Evolutionary conservation across 2,888 invertebrate genomes (phyloP).

Genomic region (Tillus elongatus): DNA sequence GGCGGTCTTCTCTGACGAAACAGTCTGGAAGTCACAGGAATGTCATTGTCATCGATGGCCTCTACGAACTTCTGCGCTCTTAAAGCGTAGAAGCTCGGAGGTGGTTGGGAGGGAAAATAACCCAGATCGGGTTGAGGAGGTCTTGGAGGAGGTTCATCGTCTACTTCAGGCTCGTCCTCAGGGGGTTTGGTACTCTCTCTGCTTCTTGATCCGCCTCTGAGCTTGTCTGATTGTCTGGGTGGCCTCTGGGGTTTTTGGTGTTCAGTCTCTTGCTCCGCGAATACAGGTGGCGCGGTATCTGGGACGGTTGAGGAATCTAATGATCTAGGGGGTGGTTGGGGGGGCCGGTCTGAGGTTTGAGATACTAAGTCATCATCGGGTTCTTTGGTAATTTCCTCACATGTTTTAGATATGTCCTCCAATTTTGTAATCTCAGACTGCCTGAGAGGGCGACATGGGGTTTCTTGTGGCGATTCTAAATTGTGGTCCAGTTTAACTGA

Average conservation of each 20-base stretch:
- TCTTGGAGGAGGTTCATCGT: slow-evolving; percentile 35
- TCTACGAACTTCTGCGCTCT: slow-evolving; percentile 35
- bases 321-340: slow-evolving; percentile 11
- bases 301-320: slow-evolving; percentile 14
- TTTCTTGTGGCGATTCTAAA: slow-evolving; percentile 12
- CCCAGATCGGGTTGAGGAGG: slow-evolving; percentile 38
- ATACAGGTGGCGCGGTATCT: slow-evolving; percentile 40
- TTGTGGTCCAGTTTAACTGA: no score
- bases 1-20: slow-evolving; percentile 38
- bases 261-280: slow-evolving; percentile 42
- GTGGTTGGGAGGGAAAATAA: slow-evolving; percentile 40
- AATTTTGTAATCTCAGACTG: no score
- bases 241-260: slow-evolving; percentile 45
- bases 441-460: slow-evolving; percentile 11
- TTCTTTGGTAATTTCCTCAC: no score
- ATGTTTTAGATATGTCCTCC: no score
- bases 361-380: no score
- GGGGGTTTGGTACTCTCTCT: slow-evolving; percentile 10
- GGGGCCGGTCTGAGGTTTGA: no score
- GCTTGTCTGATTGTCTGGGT: slow-evolving; percentile 27
- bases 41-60: slow-evolving; percentile 35
- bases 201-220: slow-evolving; percentile 10
- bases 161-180: slow-evolving; percentile 28
- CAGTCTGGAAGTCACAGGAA: slow-evolving; percentile 42
- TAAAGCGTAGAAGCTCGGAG: slow-evolving; percentile 37